Base-by-base conservation (phyloP, 37 sponge, comb jelly and placozoan genomes). In the Agelas oroides region DNA sequence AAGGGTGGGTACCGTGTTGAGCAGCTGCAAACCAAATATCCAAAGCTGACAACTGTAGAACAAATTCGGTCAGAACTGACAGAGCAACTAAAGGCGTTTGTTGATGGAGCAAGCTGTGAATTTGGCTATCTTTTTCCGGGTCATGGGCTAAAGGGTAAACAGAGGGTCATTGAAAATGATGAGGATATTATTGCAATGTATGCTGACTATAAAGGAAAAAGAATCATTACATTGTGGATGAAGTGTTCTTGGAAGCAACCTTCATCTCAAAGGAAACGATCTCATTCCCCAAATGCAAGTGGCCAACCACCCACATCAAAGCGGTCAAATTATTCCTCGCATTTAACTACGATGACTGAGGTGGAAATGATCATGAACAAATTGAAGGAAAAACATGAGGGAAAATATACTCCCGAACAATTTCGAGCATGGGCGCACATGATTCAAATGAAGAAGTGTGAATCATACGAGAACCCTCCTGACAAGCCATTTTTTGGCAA, bases 351-450 rank as follows among this genome's bases (percentile, higher is more conserved):
- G 46, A 86, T 86, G 80, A 31, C 78, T 31, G 80, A 86, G 57
- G 64, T 86, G 18, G 80, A 86, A 5, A 14, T 8, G 0, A 86
- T 86, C 56, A 77, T 85, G 2, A 41, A 57, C 53, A 70, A 85
- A 24, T 70, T 85, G 15, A 35, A 64, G 59, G 13, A 76, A 57
- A 41, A 76, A 67, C 86, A 85, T 67, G 8, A 19, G 17, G 27
- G 38, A 34, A 17, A 54, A 35, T 82, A 25, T 35, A 71, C 40
- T 57, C 60, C 72, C 16, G 86, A 85, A 28, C 86, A 85, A 27
- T 30, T 77, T 18, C 28, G 86, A 67, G 86, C 78, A 16, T 85
- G 86, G 86, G 86, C 77, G 67, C 86, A 85, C 56, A 75, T 85
- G 77, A 28, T 85, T 56, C 86, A 85, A 38, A 21, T 85, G 60